phyloP scores from a whole-genome alignment of 2,797 vertebrate genomes.

The Cichlasoma orientale region DNA sequence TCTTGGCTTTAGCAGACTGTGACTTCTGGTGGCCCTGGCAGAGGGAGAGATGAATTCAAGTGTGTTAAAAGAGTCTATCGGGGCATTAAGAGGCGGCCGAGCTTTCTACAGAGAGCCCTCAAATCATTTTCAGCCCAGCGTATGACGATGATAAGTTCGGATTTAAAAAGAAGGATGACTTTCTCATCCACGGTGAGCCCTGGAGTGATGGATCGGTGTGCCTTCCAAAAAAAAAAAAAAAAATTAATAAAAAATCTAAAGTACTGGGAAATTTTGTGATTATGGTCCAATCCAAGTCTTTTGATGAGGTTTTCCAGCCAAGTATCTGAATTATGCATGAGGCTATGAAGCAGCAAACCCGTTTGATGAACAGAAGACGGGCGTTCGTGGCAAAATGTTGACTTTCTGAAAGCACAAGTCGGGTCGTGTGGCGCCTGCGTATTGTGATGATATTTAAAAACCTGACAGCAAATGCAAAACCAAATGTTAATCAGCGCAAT shows the following conservation, averaged over 20 bases:
- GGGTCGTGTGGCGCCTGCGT: not conserved
- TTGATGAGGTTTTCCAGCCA: constrained; percentile 7
- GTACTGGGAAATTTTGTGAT: not conserved
- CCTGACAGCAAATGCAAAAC: too few species aligned
- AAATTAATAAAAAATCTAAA: too few species aligned
- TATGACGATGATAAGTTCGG: not conserved
- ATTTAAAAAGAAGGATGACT: not conserved
- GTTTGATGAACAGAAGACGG: not conserved
- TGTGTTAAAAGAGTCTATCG: not conserved
- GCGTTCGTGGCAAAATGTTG: too few species aligned
- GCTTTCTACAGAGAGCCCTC: constrained; percentile 2
- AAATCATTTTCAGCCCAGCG: constrained; percentile 17
- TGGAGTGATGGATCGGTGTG: not conserved
- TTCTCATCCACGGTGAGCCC: not conserved
- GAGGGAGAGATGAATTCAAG: constrained; percentile 23
- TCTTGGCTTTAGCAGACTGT: constrained; percentile 89
- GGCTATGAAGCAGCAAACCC: not conserved
- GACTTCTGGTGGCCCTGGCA: constrained; percentile 91
- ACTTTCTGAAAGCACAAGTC: too few species aligned
- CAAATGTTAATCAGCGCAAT: not conserved
- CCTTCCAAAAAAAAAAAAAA: not conserved
- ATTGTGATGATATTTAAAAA: not conserved
- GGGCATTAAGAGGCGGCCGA: not conserved
- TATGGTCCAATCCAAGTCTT: not conserved
- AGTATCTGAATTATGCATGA: constrained; percentile 28